A percentile compares a stretch with the other conserved stretches of the same genome.
Evolutionary conservation across 2,888 invertebrate genomes (phyloP).

Genomic region (Pecten maximus): DNA sequence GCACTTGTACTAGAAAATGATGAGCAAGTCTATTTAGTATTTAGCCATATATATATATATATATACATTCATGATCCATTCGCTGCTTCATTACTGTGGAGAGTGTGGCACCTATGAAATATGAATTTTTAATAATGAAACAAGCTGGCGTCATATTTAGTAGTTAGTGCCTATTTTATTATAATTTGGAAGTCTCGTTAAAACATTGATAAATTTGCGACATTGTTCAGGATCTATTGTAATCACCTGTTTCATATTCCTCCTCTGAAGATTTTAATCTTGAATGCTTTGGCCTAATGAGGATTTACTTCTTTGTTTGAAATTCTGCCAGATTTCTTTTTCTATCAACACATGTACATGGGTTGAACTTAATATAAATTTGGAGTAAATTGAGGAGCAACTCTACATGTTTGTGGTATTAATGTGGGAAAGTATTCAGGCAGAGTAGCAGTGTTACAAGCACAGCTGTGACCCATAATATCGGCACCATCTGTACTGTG

Average conservation of each 20-base stretch:
- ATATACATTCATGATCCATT: too few species aligned
- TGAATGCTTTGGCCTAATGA: background rate
- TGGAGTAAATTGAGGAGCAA: slow-evolving; percentile 4
- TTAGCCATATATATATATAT: too few species aligned
- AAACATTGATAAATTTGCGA: too few species aligned
- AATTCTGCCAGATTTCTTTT: background rate
- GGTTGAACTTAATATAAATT: slow-evolving; percentile 25
- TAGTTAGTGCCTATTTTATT: too few species aligned
- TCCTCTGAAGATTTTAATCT: background rate
- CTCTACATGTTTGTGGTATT: background rate
- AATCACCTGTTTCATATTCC: background rate
- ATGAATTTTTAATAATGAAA: too few species aligned
- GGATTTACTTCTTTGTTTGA: background rate
- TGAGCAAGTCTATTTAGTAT: too few species aligned
- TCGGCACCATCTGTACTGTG: slow-evolving; percentile 6
- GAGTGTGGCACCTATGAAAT: too few species aligned
- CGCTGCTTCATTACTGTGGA: too few species aligned
- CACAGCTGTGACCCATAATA: slow-evolving; percentile 18
- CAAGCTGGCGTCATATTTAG: too few species aligned
- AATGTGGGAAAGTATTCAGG: slow-evolving; percentile 16
- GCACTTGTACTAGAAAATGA: too few species aligned
- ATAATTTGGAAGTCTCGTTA: too few species aligned
- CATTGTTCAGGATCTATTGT: background rate
- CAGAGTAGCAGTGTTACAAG: background rate
- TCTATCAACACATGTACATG: background rate